These are phyloP conservation scores for Aptenodytes forsteri DNA, from an alignment of 2,113 vertebrate species.

Conservation along the genomic window DNA sequence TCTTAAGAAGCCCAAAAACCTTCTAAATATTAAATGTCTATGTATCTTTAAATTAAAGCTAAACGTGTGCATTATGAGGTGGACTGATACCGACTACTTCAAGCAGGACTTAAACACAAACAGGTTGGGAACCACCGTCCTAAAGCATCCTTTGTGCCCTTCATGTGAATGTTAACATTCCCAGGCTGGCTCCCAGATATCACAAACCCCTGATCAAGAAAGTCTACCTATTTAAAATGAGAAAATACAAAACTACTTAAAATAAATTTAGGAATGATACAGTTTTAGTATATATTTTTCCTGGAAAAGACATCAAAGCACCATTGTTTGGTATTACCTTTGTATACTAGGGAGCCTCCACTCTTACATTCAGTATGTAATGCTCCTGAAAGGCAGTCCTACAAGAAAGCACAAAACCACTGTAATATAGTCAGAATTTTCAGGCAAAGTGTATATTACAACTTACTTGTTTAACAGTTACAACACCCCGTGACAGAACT, in stretches of 20 bases:
- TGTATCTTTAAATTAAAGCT: neutral
- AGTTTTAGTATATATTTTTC: neutral
- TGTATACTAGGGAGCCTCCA: neutral
- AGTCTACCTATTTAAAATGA: neutral
- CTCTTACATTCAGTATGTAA: neutral
- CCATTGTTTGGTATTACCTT: slow-evolving; percentile 57
- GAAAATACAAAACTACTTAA: neutral
- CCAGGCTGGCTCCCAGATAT: neutral
- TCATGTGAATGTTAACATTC: neutral
- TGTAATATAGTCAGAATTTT: neutral
- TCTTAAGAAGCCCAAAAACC: neutral
- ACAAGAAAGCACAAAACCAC: neutral
- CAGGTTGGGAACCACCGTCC: neutral
- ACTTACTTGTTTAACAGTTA: neutral
- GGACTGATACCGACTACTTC: neutral
- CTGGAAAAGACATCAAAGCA: neutral
- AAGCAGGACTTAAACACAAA: neutral
- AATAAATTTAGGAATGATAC: neutral
- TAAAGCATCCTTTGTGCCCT: neutral
- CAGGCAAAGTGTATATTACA: neutral
- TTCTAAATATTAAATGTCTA: neutral
- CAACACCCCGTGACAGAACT: neutral
- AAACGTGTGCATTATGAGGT: neutral
- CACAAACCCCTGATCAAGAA: neutral
- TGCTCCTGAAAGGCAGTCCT: slow-evolving; percentile 49